A percentile compares a stretch with the other conserved stretches of the same genome.
phyloP scores from a whole-genome alignment of 1,140 invertebrate species.

The Cydia strobilella region DNA sequence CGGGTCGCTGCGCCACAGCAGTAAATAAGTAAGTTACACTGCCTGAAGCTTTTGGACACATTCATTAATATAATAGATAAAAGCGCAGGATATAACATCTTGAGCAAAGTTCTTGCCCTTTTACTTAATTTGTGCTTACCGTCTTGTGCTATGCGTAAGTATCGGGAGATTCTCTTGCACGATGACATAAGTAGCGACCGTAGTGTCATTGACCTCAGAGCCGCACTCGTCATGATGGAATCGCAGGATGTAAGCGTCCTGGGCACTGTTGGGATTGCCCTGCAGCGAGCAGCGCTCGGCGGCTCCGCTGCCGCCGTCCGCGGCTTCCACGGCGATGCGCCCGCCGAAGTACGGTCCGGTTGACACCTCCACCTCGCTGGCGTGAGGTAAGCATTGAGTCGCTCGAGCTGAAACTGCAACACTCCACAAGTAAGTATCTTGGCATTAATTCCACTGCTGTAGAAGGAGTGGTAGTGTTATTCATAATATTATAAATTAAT shows the following conservation, averaged over 20 bases:
- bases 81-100: too few species aligned
- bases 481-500: background rate
- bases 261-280: constrained; percentile 83
- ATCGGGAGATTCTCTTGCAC: constrained; percentile 91
- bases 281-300: constrained; percentile 82
- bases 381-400: constrained; percentile 87
- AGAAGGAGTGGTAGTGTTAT: too few species aligned
- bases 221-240: constrained; percentile 88
- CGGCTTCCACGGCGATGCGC: constrained; percentile 86
- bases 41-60: too few species aligned
- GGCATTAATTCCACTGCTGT: background rate
- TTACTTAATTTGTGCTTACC: constrained; percentile 60
- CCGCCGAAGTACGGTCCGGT: constrained; percentile 89
- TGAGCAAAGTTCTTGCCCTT: background rate
- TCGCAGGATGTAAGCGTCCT: constrained; percentile 85
- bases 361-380: constrained; percentile 89
- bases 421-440: background rate
- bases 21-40: too few species aligned
- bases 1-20: too few species aligned
- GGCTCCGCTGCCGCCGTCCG: constrained; percentile 75
- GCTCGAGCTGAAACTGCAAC: constrained; percentile 87
- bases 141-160: constrained; percentile 88
- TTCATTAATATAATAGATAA: too few species aligned
- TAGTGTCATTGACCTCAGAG: constrained; percentile 86
- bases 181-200: constrained; percentile 88